Evolutionary conservation across 2,797 vertebrate species (phyloP).

Genomic region (Mus minutoides): DNA sequence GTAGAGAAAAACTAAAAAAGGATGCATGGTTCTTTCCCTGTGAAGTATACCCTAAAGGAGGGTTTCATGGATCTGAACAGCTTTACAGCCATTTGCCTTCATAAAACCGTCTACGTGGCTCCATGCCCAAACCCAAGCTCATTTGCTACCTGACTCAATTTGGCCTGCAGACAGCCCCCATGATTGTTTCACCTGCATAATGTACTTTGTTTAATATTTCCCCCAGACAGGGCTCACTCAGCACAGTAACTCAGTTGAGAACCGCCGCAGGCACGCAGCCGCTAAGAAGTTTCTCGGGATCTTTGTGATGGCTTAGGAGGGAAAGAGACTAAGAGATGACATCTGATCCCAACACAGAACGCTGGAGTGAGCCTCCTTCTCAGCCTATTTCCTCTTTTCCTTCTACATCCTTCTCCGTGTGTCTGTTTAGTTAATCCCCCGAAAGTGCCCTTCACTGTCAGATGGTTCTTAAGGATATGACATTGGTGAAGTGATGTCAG

Average conservation of each 20-base stretch:
- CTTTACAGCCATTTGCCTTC: not conserved
- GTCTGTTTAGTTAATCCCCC: slow-evolving; percentile 59
- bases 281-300: not conserved
- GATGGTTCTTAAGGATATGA: slow-evolving; percentile 62
- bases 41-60: not conserved
- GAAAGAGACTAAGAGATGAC: not conserved
- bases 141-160: slow-evolving; percentile 9
- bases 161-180: not conserved
- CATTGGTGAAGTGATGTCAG: slow-evolving; percentile 69
- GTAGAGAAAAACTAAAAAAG: not conserved
- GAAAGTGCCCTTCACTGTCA: slow-evolving; percentile 66
- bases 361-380: not conserved
- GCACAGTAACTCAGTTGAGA: not conserved
- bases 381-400: not conserved
- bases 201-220: not conserved
- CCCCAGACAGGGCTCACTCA: not conserved
- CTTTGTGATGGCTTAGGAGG: slow-evolving; percentile 31
- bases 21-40: not conserved
- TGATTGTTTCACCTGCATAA: not conserved
- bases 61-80: not conserved
- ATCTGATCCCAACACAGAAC: not conserved
- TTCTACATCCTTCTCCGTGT: not conserved
- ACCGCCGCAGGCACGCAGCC: slow-evolving; percentile 15
- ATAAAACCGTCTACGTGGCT: not conserved
- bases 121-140: not conserved